These are phyloP conservation scores for Eleginops maclovinus DNA, from an alignment of 2,113 vertebrate genomes.

Conservation along the genomic window DNA sequence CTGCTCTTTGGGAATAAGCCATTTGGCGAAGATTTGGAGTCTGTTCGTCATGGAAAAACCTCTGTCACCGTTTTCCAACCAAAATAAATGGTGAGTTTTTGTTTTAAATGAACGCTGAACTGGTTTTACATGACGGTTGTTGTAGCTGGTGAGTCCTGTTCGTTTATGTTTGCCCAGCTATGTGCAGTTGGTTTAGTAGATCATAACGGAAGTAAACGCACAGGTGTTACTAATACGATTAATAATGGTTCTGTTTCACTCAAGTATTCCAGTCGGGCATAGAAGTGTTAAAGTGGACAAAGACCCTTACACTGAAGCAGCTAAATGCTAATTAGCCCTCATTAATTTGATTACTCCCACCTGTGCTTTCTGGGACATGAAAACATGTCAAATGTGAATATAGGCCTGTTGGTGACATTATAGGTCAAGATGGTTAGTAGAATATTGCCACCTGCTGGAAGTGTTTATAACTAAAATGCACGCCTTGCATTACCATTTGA, in stretches of 20 bases:
- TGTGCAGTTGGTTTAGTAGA: background rate
- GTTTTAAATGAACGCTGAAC: background rate
- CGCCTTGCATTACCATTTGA: background rate
- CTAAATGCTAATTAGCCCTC: background rate
- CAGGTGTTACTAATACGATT: background rate
- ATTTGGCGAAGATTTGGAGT: background rate
- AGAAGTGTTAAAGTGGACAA: no score
- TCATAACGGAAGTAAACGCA: background rate
- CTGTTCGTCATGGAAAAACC: background rate
- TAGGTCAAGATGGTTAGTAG: background rate
- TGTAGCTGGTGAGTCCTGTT: no score
- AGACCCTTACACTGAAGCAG: background rate
- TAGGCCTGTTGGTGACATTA: background rate
- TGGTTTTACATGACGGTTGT: no score
- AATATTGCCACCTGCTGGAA: conserved; percentile 17
- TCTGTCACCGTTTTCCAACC: background rate
- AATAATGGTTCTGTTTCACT: background rate
- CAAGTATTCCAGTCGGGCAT: background rate
- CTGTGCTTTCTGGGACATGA: background rate
- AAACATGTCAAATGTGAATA: background rate
- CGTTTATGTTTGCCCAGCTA: background rate
- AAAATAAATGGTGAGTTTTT: background rate
- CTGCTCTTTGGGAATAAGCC: background rate
- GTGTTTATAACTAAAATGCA: background rate
- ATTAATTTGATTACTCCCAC: background rate